These are phyloP conservation scores for Turritopsis rubra DNA, from an alignment of 30 jellyfish, hydroid and myxozoan species.

Conservation along the genomic window DNA sequence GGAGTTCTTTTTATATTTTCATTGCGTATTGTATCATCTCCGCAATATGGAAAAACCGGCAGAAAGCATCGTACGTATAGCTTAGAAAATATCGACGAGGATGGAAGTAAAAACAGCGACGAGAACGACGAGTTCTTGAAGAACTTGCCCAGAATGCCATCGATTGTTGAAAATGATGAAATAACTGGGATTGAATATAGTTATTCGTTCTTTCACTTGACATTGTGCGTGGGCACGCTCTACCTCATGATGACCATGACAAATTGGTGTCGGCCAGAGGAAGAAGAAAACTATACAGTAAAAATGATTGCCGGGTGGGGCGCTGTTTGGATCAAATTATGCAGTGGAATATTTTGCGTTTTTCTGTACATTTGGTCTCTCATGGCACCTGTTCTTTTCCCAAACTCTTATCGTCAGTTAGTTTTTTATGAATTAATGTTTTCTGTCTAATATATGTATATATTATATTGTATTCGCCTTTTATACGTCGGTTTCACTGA, in stretches of 20 bases:
- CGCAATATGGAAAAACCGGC: slow-evolving; percentile 70
- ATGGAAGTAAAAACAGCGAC: not conserved
- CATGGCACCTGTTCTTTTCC: slow-evolving; percentile 91
- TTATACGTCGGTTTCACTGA: too few species aligned
- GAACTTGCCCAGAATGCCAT: not conserved
- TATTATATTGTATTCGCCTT: too few species aligned
- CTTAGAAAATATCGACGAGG: not conserved
- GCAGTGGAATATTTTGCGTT: slow-evolving; percentile 90
- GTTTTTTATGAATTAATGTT: slow-evolving; percentile 80
- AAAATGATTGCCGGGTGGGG: slow-evolving; percentile 96
- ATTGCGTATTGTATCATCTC: slow-evolving; percentile 47
- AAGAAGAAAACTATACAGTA: slow-evolving; percentile 75
- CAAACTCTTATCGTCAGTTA: slow-evolving; percentile 64
- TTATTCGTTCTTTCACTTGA: slow-evolving; percentile 68
- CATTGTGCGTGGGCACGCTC: slow-evolving; percentile 47
- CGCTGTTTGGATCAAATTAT: slow-evolving; percentile 90
- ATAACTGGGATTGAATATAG: slow-evolving; percentile 72
- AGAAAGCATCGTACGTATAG: not conserved
- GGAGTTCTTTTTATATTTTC: slow-evolving; percentile 37
- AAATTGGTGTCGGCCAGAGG: slow-evolving; percentile 95
- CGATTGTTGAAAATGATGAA: slow-evolving; percentile 65
- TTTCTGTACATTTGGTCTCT: slow-evolving; percentile 87
- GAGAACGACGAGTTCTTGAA: not conserved
- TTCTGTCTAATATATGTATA: not conserved
- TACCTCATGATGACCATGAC: slow-evolving; percentile 91